Conservation (phyloP, 2,888 invertebrate genomes). For the Eustalomyia histrio region DNA sequence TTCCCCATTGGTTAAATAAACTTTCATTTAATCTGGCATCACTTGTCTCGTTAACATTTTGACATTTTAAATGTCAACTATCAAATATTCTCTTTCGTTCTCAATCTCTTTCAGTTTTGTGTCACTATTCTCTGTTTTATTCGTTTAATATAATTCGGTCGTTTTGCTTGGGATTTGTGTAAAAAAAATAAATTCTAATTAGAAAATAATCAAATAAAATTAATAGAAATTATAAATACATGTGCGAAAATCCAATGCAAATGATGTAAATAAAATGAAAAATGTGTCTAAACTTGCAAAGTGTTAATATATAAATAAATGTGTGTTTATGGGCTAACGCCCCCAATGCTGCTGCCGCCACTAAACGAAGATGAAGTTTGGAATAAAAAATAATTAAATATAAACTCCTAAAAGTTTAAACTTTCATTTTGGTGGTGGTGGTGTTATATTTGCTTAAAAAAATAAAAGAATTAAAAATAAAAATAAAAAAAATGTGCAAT, state of each 20-base stretch:
- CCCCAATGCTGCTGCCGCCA: constrained; percentile 52
- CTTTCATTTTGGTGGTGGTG: neutral
- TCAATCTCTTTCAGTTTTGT: neutral
- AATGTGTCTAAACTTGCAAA: neutral
- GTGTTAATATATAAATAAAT: constrained; percentile 26
- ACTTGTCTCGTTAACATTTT: neutral
- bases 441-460: constrained; percentile 3
- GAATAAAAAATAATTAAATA: neutral
- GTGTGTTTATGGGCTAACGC: constrained; percentile 62
- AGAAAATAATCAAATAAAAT: constrained; percentile 27
- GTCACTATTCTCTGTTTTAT: constrained; percentile 47
- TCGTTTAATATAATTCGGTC: constrained; percentile 56
- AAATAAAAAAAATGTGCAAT: constrained; percentile 52
- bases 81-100: constrained; percentile 32
- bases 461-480: constrained; percentile 7
- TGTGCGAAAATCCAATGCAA: neutral
- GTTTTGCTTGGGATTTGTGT: constrained; percentile 48
- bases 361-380: constrained; percentile 34
- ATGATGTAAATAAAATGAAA: neutral
- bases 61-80: constrained; percentile 18
- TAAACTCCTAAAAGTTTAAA: neutral
- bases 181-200: constrained; percentile 26
- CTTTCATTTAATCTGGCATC: constrained; percentile 17
- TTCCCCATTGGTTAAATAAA: too few relatives aligned
- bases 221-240: neutral